Base-by-base conservation (phyloP, 2,888 invertebrate genomes). In the Dicranocentrus wangi region DNA sequence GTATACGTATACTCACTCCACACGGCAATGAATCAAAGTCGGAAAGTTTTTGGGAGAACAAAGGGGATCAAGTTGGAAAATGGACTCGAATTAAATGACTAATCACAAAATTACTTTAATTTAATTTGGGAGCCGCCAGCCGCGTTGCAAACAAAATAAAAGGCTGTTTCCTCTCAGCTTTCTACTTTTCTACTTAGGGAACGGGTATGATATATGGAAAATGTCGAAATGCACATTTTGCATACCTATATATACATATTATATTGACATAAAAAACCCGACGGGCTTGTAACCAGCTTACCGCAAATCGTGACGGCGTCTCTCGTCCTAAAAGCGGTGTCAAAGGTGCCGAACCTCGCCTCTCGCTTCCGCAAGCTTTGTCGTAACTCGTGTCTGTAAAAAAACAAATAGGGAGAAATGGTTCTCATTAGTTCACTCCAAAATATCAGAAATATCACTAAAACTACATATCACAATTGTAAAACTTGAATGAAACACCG, bases 371-470 rank as follows among this genome's bases (percentile, higher is more conserved):
- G 89, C 94, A 95, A 89, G 95, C 94, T 90, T 95, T 95, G 90
- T 96, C 95, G 90, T 95, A 95, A 87, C 95, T 95, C 87, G 95
- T 95, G 89, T 96, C 95, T 96, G 91, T 93, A 89, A 95, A 70
- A 27, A 28, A 72, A 78, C 58, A 55, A 53, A 70, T 17, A 47
- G 15, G n/a, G n/a, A n/a, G n/a, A n/a, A n/a, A n/a, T n/a, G n/a
- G n/a, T n/a, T n/a, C n/a, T n/a, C n/a, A n/a, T n/a, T n/a, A n/a
- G n/a, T n/a, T n/a, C n/a, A n/a, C n/a, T n/a, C n/a, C n/a, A n/a
- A n/a, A n/a, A n/a, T n/a, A n/a, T n/a, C n/a, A n/a, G n/a, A n/a
- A n/a, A n/a, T n/a, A n/a, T n/a, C n/a, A n/a, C n/a, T n/a, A n/a
- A n/a, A n/a, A n/a, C n/a, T n/a, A n/a, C n/a, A n/a, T n/a, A n/a